phyloP scores from a whole-genome alignment of 2,888 invertebrate species.

The Erebia aethiops region DNA sequence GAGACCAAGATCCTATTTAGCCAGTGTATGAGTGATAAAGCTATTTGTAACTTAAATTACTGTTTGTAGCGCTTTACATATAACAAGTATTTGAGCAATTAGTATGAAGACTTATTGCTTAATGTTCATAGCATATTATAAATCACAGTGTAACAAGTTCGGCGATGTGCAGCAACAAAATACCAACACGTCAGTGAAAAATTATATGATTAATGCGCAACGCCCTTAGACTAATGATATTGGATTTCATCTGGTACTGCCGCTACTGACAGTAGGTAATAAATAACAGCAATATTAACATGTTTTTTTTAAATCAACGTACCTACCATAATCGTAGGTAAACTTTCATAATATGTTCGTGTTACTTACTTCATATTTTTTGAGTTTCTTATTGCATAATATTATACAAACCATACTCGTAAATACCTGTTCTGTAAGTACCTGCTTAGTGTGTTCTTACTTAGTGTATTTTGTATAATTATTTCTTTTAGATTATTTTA shows the following conservation, averaged over 20 bases:
- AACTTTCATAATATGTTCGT: neutral
- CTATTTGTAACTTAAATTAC: neutral
- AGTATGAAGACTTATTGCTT: slow-evolving; percentile 16
- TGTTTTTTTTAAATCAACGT: too few relatives aligned
- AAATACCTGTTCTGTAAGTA: too few relatives aligned
- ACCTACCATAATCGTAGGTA: neutral
- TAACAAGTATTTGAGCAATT: slow-evolving; percentile 11
- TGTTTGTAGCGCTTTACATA: neutral
- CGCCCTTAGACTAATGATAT: slow-evolving; percentile 67
- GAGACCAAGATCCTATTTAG: too few relatives aligned
- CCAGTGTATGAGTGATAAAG: too few relatives aligned
- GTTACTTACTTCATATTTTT: neutral
- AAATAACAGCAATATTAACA: neutral
- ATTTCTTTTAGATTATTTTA: too few relatives aligned
- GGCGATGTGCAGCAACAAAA: slow-evolving; percentile 42
- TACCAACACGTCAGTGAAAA: slow-evolving; percentile 55
- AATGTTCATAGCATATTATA: slow-evolving; percentile 22
- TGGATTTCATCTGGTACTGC: slow-evolving; percentile 59
- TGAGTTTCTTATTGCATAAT: neutral
- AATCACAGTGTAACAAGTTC: slow-evolving; percentile 29
- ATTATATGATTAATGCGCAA: slow-evolving; percentile 61
- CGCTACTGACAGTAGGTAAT: slow-evolving; percentile 55
- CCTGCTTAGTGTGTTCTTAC: too few relatives aligned
- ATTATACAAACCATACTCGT: too few relatives aligned
- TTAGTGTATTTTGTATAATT: too few relatives aligned